Evolutionary conservation across 1,140 invertebrate genomes (phyloP).

Genomic region (Lutraria rhynchaena): DNA sequence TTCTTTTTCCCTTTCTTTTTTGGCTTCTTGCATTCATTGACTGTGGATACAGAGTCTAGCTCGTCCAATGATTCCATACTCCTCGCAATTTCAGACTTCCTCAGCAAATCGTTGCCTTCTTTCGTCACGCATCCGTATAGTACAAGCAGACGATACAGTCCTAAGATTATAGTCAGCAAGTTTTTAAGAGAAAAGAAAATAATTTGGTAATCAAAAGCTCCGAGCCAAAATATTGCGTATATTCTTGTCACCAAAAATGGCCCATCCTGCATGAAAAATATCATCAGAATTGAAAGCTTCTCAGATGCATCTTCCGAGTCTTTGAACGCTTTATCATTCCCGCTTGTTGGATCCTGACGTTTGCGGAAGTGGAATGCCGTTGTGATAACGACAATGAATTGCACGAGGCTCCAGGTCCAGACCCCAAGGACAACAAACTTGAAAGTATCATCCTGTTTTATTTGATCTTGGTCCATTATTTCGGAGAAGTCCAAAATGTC

Average conservation of each 20-base stretch:
- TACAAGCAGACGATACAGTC: constrained; percentile 33
- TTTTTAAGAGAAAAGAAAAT: constrained; percentile 51
- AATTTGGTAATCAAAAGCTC: constrained; percentile 41
- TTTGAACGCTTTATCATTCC: background rate
- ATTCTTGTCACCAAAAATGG: constrained; percentile 32
- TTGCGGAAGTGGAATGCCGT: constrained; percentile 34
- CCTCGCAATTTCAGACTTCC: constrained; percentile 41
- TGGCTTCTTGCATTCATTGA: background rate
- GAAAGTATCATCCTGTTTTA: background rate
- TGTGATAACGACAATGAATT: constrained; percentile 51
- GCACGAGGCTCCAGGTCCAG: constrained; percentile 48
- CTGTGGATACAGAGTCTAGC: background rate
- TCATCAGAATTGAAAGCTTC: constrained; percentile 45
- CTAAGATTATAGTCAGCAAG: constrained; percentile 40
- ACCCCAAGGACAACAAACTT: constrained; percentile 32
- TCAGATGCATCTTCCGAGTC: constrained; percentile 31
- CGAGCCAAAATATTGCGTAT: background rate
- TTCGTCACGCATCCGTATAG: constrained; percentile 31
- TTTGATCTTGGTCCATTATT: constrained; percentile 9
- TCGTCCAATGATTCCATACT: constrained; percentile 40
- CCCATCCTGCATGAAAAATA: constrained; percentile 57
- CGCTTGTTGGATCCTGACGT: background rate
- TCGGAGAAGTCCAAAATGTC: constrained; percentile 57
- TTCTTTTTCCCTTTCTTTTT: constrained; percentile 12
- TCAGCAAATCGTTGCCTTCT: constrained; percentile 45